These are phyloP conservation scores for Artibeus jamaicensis DNA, from an alignment of 2,797 vertebrate species.

Conservation along the genomic window DNA sequence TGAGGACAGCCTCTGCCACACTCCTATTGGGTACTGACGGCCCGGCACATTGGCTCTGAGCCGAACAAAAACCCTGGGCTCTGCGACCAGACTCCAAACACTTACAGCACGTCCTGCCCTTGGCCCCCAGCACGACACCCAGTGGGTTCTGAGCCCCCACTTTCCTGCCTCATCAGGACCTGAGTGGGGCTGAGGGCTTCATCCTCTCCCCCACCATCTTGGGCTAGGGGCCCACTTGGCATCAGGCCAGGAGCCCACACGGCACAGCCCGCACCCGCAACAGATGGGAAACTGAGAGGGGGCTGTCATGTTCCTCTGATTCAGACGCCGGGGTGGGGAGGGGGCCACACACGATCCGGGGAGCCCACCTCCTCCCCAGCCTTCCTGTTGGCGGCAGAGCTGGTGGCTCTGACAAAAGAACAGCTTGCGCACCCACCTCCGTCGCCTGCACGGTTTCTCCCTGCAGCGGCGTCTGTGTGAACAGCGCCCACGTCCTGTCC, in stretches of 20 bases:
- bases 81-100: background rate
- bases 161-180: background rate
- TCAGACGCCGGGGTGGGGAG: constrained; percentile 11
- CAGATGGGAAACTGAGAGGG: constrained; percentile 63
- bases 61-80: background rate
- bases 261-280: background rate
- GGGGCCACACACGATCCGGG: background rate
- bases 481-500: background rate
- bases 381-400: background rate
- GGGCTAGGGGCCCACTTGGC: constrained; percentile 53
- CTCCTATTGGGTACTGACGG: background rate
- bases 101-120: background rate
- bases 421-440: constrained; percentile 29
- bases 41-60: fast-evolving
- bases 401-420: constrained; percentile 1
- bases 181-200: background rate
- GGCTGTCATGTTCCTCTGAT: constrained; percentile 40
- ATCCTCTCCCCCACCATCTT: background rate
- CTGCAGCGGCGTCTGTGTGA: background rate
- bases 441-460: background rate
- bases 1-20: background rate
- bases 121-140: background rate
- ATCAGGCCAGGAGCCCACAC: constrained; percentile 35
- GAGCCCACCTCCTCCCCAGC: constrained; percentile 43
- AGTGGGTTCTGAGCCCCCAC: background rate